Base-by-base conservation (phyloP, 2,888 invertebrate genomes). In the Tipula lateralis region DNA sequence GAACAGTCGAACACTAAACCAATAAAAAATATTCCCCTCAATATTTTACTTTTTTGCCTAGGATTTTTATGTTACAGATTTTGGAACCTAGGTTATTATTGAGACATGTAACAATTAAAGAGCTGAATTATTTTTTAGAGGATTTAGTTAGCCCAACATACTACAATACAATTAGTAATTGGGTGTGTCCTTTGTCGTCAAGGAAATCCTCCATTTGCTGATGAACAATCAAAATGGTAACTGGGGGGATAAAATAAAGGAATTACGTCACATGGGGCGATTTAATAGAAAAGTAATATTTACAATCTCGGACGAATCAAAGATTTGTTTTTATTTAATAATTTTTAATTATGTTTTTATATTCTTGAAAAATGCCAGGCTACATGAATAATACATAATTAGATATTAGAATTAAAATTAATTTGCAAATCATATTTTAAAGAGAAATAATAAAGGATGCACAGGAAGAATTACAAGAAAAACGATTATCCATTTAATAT, bases 321-420 rank as follows among this genome's bases (percentile, higher is more conserved):
- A 24, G 66, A 9, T 66, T 66, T 19, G 39, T 50, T 66, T 66
- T 66, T 66, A 66, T 66, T 66, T 66, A 66, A 66, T 50, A 50
- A 24, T 66, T 66, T 66, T n/a, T 66, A 66, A 66, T 66, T 66
- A 66, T 66, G 66, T 66, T 66, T 44, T 66, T 66, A 66, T 66
- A 66, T 66, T 66, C 66, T 66, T 66, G 66, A 66, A 66, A 66
- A 66, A 66, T 66, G 66, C 66, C 66, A 66, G 66, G 66, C 66
- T 66, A 66, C 66, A 66, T 66, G 66, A 66, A 66, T 66, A 66
- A 19, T 66, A 66, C 66, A 66, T 66, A 66, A 66, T 66, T 66
- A 66, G 66, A 66, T 24, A 66, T 24, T 66, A 66, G 24, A 66
- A 66, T 66, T 66, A 66, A 66, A 50, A 66, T 66, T 66, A 66